Evolutionary conservation across 1,140 invertebrate species (phyloP).

Genomic region (Nasonia giraulti): DNA sequence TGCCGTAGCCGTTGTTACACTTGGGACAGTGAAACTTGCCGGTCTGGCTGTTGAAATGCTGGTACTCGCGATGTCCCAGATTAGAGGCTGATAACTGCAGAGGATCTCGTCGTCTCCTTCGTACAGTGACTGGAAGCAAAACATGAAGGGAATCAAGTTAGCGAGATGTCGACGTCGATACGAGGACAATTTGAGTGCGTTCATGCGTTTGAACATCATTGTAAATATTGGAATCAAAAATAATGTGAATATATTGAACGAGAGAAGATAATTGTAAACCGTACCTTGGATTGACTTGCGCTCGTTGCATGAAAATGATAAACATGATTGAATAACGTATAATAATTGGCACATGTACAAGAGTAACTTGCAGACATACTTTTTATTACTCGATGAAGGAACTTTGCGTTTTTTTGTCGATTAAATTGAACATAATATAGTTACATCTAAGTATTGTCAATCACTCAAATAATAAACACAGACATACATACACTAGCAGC

Average conservation of each 20-base stretch:
- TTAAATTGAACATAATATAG: background rate
- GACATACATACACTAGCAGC: background rate
- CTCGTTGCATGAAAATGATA: background rate
- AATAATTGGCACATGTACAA: background rate
- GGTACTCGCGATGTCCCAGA: background rate
- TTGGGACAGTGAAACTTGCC: constrained; percentile 71
- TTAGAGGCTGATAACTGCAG: too few relatives aligned
- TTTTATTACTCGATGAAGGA: background rate
- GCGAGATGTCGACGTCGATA: too few relatives aligned
- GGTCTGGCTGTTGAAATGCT: constrained; percentile 4
- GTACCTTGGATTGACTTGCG: background rate
- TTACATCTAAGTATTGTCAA: background rate
- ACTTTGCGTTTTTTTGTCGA: background rate
- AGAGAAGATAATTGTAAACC: too few relatives aligned
- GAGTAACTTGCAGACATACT: background rate
- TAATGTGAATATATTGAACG: too few relatives aligned
- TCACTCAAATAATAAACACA: background rate
- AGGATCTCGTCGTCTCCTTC: too few relatives aligned
- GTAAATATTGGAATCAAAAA: too few relatives aligned
- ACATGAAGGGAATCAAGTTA: too few relatives aligned
- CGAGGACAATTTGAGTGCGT: background rate
- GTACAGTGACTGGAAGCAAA: too few relatives aligned
- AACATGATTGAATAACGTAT: background rate
- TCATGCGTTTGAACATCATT: background rate
- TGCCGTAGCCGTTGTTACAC: constrained; percentile 69